These are phyloP conservation scores for Acanthacorydalis orientalis DNA, from an alignment of 2,888 invertebrate genomes.

Conservation along the genomic window DNA sequence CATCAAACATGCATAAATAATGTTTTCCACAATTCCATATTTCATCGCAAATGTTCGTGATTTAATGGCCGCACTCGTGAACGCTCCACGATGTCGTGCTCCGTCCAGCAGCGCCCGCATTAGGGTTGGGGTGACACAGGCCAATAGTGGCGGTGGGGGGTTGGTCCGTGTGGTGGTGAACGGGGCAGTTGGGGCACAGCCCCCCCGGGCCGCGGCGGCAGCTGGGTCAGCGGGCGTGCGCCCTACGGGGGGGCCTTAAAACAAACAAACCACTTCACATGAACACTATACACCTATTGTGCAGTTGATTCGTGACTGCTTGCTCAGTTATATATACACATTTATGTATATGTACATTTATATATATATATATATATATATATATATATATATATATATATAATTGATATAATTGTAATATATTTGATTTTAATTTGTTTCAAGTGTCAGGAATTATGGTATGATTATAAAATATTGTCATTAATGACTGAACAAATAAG, in stretches of 20 bases:
- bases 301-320: too few relatives aligned
- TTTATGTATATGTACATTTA: too few relatives aligned
- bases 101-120: background rate
- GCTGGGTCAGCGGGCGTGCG: constrained; percentile 16
- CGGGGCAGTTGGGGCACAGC: constrained; percentile 12
- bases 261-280: constrained; percentile 18
- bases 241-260: constrained; percentile 24
- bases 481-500: too few relatives aligned
- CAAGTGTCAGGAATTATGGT: too few relatives aligned
- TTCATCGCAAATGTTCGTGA: background rate
- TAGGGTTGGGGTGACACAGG: background rate
- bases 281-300: background rate
- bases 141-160: background rate
- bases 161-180: background rate
- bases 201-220: constrained; percentile 16
- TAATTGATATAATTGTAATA: too few relatives aligned
- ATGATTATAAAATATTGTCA: too few relatives aligned
- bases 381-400: too few relatives aligned
- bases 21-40: background rate
- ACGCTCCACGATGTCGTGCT: too few relatives aligned
- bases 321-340: too few relatives aligned
- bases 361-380: too few relatives aligned
- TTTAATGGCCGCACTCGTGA: background rate
- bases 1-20: too few relatives aligned
- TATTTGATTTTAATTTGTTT: too few relatives aligned